Evolutionary conservation across 2,113 vertebrate species (phyloP).

Genomic region (Etia nguti): DNA sequence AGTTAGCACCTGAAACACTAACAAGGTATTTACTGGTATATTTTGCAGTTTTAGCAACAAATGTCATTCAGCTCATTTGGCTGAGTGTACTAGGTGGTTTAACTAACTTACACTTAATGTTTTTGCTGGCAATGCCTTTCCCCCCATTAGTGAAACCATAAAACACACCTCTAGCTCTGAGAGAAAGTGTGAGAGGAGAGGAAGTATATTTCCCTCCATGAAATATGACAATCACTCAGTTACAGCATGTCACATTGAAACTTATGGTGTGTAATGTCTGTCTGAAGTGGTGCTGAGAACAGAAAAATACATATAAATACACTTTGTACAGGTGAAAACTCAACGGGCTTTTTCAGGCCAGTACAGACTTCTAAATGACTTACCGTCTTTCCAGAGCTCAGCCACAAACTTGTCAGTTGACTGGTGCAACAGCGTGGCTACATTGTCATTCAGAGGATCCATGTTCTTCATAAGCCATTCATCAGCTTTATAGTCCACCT

Average conservation of each 20-base stretch:
- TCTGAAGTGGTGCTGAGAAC: background rate
- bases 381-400: conserved; percentile 98
- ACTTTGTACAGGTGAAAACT: background rate
- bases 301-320: background rate
- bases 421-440: conserved; percentile 93
- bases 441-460: conserved; percentile 97
- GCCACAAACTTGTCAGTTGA: conserved; percentile 95
- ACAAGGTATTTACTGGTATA: background rate
- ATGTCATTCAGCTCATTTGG: background rate
- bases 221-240: background rate
- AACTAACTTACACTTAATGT: background rate
- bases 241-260: background rate
- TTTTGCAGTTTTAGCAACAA: background rate
- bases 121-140: background rate
- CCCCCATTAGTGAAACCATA: background rate
- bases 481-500: conserved; percentile 98
- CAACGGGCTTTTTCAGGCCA: background rate
- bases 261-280: background rate
- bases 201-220: background rate
- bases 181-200: background rate
- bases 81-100: background rate
- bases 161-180: background rate
- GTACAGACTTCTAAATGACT: conserved; percentile 19
- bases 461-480: conserved; percentile 99
- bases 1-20: background rate